Evolutionary conservation across 2,797 vertebrate species (phyloP), one percentile per base, ranked within the genome.

Genomic region (Pipistrellus pygmaeus): DNA sequence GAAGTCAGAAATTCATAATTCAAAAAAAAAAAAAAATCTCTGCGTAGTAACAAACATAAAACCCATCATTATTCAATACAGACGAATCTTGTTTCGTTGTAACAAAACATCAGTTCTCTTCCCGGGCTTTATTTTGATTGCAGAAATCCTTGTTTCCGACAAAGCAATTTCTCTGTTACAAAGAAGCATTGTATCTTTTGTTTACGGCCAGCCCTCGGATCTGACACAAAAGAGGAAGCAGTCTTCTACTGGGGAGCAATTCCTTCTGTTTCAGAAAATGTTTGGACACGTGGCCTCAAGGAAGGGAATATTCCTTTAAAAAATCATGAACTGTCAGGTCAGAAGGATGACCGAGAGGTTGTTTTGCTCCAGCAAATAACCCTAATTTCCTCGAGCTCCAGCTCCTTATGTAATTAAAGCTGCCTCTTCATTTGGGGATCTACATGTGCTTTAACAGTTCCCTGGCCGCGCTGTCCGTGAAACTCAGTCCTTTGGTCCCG

Each of bases 1-100:
- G 87, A 60, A 18, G 93, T 81, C 71, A 83, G 88, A 95, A 97
- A 94, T 94, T 88, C 83, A 51, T 55, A 88, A 84, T 81, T 30
- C 2, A 13, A 10, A 10, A 8, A 10, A 8, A 80, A 93, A 21
- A 55, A 62, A 85, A 4, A 48, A 25, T 60, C 91, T 94, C 93
- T 95, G 84, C 86, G 62, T 72, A 77, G 91, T 90, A 95, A 86
- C 82, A 77, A 68, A 32, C 44, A 18, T 38, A n/a, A 88, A 92
- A 88, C 57, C 46, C 41, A 27, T 35, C 78, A 23, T 80, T 76
- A 14, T 41, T 83, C 72, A 46, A 27, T 32, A 3, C 6, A 35
- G 89, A 96, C 35, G 94, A 94, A 96, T 96, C 96, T 95, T 44
- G 64, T 87, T 95, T 96, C 38, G 41, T 87, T 96, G 57, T 1